Percentiles rank a stretch among this genome's conserved stretches.
phyloP scores from a whole-genome alignment of 1,140 invertebrate species.

The Drosophila willistoni region DNA sequence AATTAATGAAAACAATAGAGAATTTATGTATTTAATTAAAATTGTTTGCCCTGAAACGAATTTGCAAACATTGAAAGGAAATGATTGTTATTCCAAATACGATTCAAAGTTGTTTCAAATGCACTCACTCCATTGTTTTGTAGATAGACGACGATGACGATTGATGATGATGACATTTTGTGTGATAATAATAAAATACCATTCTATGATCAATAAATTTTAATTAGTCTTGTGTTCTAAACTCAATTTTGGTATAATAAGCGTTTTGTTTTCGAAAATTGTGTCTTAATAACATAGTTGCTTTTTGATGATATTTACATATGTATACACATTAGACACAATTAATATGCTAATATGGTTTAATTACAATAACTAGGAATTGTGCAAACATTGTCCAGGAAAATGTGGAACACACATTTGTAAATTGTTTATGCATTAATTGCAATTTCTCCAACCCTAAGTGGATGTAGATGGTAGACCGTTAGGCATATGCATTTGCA shows the following conservation, averaged over 20 bases:
- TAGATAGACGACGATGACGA: slow-evolving; percentile 5
- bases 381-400: not conserved
- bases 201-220: not conserved
- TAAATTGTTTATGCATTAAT: slow-evolving; percentile 53
- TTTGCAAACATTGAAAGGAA: too few species aligned
- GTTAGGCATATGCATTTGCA: slow-evolving; percentile 66
- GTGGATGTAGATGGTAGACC: slow-evolving; percentile 21
- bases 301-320: slow-evolving; percentile 4
- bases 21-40: too few species aligned
- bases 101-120: not conserved
- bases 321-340: slow-evolving; percentile 8
- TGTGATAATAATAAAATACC: slow-evolving; percentile 12
- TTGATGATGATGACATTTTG: slow-evolving; percentile 10
- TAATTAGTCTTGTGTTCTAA: too few species aligned
- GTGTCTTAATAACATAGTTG: not conserved
- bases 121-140: slow-evolving; percentile 2
- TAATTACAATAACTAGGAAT: slow-evolving; percentile 1
- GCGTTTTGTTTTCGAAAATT: too few species aligned
- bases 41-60: too few species aligned
- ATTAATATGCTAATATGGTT: slow-evolving; percentile 11
- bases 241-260: too few species aligned
- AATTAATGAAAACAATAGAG: too few species aligned
- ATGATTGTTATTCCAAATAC: not conserved
- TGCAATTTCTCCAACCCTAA: slow-evolving; percentile 17
- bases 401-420: slow-evolving; percentile 11